Evolutionary conservation across 1,140 invertebrate genomes (phyloP), one percentile per base, ranked within the genome.

Genomic region (Eriocheir sinensis): DNA sequence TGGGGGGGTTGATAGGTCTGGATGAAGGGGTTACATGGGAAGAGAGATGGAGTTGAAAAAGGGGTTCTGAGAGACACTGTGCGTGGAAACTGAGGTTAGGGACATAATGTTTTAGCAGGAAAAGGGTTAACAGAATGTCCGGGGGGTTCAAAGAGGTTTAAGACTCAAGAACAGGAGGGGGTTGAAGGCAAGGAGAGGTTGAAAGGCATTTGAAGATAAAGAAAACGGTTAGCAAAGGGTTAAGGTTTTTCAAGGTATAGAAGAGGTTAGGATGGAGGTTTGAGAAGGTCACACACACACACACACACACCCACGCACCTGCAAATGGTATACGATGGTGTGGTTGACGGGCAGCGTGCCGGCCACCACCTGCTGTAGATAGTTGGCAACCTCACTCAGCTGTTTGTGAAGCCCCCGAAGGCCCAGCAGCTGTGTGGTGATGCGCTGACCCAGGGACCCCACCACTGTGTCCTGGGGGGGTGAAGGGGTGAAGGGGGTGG

Each of bases 381-480:
- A 99, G 96, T 98, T 98, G 96, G 98, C 98, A 95, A 99, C 99
- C 96, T 99, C 99, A 96, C 98, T 97, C 94, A 99, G 97, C 97
- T 99, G 99, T n/a, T 98, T 98, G 96, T 99, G 98, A n/a, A 99
- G 97, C 21, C 99, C 99, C 97, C 99, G 99, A 0, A 99, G 97
- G 0, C 99, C 99, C 96, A 99, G 97, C 88, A 99, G 97, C 97
- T 99, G 99, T 97, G 99, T 99, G 12, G 99, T 99, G 48, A 99
- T 98, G 96, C 99, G 97, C 97, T 99, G 99, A 53, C 99, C 99
- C 0, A 99, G 97, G 92, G 99, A 99, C 30, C 99, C 99, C 72
- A 99, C 99, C 30, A 99, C 99, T 40, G 99, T 99, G 96, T 99
- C 99, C 97, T 99, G 99, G 95, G 99, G 99, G 96, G 44, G 44